Evolutionary conservation across 2,113 vertebrate genomes (phyloP).

Genomic region (Labeo catla): DNA sequence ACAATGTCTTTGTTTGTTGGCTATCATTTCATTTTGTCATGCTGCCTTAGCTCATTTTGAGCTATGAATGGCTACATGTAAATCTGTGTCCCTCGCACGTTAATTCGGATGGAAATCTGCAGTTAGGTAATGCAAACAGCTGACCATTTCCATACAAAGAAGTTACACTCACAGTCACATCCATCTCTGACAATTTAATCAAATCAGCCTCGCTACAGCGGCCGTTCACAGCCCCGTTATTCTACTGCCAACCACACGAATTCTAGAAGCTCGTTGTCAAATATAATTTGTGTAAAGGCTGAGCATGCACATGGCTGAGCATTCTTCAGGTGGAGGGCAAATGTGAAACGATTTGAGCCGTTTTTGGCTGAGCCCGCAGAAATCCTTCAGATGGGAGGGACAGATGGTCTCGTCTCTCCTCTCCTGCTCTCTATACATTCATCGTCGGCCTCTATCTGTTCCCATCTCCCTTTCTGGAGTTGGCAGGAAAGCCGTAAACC

Average conservation of each 20-base stretch:
- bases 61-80: conserved; percentile 24
- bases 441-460: neutral
- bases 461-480: neutral
- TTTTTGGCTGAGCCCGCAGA: neutral
- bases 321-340: conserved; percentile 32
- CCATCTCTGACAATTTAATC: conserved; percentile 25
- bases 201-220: neutral
- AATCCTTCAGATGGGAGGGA: conserved; percentile 3
- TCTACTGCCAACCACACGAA: neutral
- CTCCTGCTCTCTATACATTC: neutral
- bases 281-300: conserved; percentile 15
- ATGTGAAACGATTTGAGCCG: neutral
- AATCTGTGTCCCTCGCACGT: neutral
- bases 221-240: neutral
- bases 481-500: conserved; percentile 46
- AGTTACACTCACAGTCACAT: conserved; percentile 2
- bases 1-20: neutral
- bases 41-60: conserved; percentile 6
- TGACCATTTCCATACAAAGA: conserved; percentile 35
- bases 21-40: conserved; percentile 8
- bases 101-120: neutral
- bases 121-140: conserved; percentile 26
- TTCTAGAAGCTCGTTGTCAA: conserved; percentile 27
- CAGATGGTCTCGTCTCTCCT: conserved; percentile 13
- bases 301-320: conserved; percentile 13